These are phyloP conservation scores for Chalcis sispes DNA, from an alignment of 2,888 invertebrate genomes.

Conservation along the genomic window DNA sequence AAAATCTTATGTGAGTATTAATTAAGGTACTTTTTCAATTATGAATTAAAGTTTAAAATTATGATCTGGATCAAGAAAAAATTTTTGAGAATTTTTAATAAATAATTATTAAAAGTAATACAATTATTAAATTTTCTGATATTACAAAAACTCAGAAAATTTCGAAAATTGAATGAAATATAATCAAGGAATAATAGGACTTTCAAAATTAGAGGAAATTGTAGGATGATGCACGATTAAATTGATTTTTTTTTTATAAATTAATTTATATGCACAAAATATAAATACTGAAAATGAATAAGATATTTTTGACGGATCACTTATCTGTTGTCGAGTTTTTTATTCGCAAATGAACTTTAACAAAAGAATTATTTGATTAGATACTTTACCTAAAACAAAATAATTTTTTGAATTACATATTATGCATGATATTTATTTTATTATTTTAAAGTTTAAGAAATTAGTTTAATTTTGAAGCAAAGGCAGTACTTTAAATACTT, in stretches of 20 bases:
- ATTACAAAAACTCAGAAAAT: not conserved
- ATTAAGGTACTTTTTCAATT: conserved; percentile 1
- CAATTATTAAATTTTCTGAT: not conserved
- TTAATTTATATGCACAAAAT: conserved; percentile 18
- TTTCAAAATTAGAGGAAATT: conserved; percentile 6
- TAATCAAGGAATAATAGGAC: no score
- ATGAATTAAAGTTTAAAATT: conserved; percentile 1
- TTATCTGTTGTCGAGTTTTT: no score
- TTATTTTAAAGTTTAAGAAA: not conserved
- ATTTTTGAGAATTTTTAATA: not conserved
- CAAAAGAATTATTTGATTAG: conserved; percentile 12
- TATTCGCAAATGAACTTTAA: no score
- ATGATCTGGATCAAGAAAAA: conserved; percentile 7
- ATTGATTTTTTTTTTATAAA: not conserved
- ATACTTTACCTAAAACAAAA: conserved; percentile 21
- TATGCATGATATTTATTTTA: not conserved
- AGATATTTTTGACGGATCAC: conserved; percentile 21
- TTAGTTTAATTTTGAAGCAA: not conserved
- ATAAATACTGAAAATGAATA: conserved; percentile 16
- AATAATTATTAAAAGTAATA: not conserved
- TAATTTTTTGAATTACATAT: not conserved
- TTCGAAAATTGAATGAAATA: not conserved
- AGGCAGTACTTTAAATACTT: no score
- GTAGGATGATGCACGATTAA: conserved; percentile 6
- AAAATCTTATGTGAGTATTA: not conserved